Evolutionary conservation across 2,888 invertebrate genomes (phyloP).

Genomic region (Magallana nippona): DNA sequence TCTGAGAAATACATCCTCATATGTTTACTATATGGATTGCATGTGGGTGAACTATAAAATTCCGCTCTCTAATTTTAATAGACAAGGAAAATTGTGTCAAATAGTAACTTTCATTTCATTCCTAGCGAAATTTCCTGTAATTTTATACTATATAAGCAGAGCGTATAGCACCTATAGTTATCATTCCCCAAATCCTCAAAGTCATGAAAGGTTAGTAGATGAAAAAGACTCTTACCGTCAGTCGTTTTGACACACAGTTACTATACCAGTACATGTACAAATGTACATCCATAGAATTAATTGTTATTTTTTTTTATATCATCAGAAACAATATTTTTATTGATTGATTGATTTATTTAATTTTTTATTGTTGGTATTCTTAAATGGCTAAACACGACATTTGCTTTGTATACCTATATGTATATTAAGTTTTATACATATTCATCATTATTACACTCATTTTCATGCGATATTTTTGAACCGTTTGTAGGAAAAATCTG

Average conservation of each 20-base stretch:
- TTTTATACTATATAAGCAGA: not conserved
- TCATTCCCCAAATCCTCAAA: not conserved
- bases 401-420: too few species aligned
- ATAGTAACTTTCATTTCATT: slow-evolving; percentile 5
- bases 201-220: not conserved
- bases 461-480: not conserved
- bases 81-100: not conserved
- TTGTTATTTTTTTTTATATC: too few species aligned
- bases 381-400: too few species aligned
- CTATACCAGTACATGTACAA: too few species aligned
- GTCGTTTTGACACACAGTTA: too few species aligned
- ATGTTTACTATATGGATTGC: not conserved
- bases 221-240: too few species aligned
- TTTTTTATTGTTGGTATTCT: too few species aligned
- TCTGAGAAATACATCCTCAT: not conserved
- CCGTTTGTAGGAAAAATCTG: not conserved
- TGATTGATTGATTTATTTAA: too few species aligned
- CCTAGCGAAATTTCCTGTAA: not conserved
- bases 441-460: too few species aligned
- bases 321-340: too few species aligned
- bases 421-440: too few species aligned
- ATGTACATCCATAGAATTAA: too few species aligned
- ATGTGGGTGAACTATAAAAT: not conserved
- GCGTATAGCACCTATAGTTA: not conserved
- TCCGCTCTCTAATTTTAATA: not conserved